Conservation (phyloP, 2,888 invertebrate species). For the Loripinus fragilis region DNA sequence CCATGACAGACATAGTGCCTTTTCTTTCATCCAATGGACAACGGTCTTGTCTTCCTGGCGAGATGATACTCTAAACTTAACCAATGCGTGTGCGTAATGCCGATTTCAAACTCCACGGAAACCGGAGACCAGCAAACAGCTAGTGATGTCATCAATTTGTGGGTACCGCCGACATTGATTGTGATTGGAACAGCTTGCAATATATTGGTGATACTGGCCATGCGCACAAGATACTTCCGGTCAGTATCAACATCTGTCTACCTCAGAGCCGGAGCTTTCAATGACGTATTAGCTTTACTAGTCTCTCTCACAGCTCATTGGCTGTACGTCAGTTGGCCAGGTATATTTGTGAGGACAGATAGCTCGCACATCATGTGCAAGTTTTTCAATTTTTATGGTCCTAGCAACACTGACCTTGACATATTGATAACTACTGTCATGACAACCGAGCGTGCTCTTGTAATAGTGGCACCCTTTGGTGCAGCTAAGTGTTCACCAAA, state of each 20-base stretch:
- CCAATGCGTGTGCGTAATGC: no score
- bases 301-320: conserved; percentile 71
- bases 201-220: conserved; percentile 65
- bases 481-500: conserved; percentile 57
- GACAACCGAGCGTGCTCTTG: conserved; percentile 72
- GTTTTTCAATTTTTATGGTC: conserved; percentile 75
- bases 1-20: no score
- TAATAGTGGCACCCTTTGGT: conserved; percentile 68
- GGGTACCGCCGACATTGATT: conserved; percentile 70
- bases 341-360: conserved; percentile 51
- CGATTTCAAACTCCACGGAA: not conserved
- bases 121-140: not conserved
- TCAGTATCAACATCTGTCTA: conserved; percentile 71
- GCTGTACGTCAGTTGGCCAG: conserved; percentile 71
- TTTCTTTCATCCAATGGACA: no score
- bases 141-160: conserved; percentile 57
- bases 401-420: conserved; percentile 70
- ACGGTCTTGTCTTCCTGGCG: no score
- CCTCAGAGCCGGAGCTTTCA: conserved; percentile 68
- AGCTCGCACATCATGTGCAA: conserved; percentile 70
- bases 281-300: conserved; percentile 64
- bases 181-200: conserved; percentile 69
- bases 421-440: conserved; percentile 70
- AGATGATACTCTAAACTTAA: no score
- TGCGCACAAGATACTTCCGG: conserved; percentile 72